A percentile compares a stretch with the other conserved stretches of the same genome.
These are phyloP conservation scores for Volucella inanis DNA, from an alignment of 2,888 invertebrate species.

Conservation along the genomic window DNA sequence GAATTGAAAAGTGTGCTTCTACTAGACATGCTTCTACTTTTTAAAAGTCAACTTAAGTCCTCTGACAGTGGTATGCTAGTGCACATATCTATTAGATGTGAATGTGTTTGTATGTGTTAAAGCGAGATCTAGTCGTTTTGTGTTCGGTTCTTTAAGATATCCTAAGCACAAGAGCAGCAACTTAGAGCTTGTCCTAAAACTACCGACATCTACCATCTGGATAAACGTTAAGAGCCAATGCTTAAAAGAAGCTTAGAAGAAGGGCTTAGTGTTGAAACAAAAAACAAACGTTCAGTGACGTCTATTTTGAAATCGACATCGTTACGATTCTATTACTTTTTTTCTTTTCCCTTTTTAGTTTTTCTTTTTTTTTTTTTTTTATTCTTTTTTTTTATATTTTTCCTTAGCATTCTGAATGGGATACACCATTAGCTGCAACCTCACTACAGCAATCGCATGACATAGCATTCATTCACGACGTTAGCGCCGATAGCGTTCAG, in stretches of 20 bases:
- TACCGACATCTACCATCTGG: conserved; percentile 23
- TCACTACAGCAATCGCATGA: conserved; percentile 45
- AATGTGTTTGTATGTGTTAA: neutral
- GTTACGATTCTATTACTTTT: conserved; percentile 38
- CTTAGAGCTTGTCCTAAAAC: conserved; percentile 2
- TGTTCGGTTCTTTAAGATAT: neutral
- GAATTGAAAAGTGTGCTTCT: too few relatives aligned
- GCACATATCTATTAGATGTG: too few relatives aligned
- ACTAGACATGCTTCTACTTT: too few relatives aligned
- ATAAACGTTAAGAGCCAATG: neutral
- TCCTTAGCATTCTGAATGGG: conserved; percentile 32
- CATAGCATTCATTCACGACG: conserved; percentile 33
- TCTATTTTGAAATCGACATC: conserved; percentile 44
- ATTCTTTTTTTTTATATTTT: conserved; percentile 37
- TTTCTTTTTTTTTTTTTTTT: conserved; percentile 14
- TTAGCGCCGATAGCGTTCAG: neutral
- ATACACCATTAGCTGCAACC: conserved; percentile 55
- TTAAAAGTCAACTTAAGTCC: too few relatives aligned
- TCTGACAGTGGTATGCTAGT: too few relatives aligned
- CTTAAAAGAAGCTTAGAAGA: neutral
- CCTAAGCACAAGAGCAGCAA: conserved; percentile 2
- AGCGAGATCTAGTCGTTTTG: neutral
- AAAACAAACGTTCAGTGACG: conserved; percentile 31
- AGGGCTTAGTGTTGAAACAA: neutral
- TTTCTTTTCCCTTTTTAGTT: conserved; percentile 5